Conservation (phyloP, 2,888 invertebrate genomes). For the Pteria penguin region DNA sequence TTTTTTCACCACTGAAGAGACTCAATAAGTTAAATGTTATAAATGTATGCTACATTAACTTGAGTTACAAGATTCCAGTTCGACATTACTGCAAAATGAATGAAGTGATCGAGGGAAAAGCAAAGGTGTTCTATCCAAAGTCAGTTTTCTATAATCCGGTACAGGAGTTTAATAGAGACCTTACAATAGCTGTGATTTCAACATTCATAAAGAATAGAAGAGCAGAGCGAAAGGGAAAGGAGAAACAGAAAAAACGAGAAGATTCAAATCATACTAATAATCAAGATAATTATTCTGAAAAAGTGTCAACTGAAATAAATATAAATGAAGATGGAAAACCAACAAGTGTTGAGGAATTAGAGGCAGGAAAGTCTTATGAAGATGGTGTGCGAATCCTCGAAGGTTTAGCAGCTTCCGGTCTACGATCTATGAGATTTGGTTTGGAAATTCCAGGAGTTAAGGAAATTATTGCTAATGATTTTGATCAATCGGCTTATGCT, state of each 20-base stretch:
- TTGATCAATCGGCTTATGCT: constrained; percentile 90
- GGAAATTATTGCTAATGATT: constrained; percentile 92
- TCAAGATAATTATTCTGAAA: not conserved
- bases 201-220: constrained; percentile 63
- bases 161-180: constrained; percentile 95
- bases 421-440: constrained; percentile 97
- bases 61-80: too few relatives aligned
- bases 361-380: constrained; percentile 64
- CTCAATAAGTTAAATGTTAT: too few relatives aligned
- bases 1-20: too few relatives aligned
- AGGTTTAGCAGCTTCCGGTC: constrained; percentile 96
- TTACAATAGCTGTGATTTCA: constrained; percentile 82
- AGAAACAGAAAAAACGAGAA: not conserved
- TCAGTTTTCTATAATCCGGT: constrained; percentile 98
- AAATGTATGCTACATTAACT: too few relatives aligned
- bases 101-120: constrained; percentile 86
- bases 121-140: constrained; percentile 85
- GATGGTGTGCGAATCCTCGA: constrained; percentile 86
- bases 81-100: not conserved
- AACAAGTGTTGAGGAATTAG: constrained; percentile 20
- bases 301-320: not conserved
- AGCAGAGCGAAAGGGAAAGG: not conserved
- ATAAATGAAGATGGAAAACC: not conserved
- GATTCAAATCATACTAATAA: not conserved
- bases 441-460: constrained; percentile 92